phyloP scores from a whole-genome alignment of 2,888 invertebrate genomes.

The Brachyptera risi region DNA sequence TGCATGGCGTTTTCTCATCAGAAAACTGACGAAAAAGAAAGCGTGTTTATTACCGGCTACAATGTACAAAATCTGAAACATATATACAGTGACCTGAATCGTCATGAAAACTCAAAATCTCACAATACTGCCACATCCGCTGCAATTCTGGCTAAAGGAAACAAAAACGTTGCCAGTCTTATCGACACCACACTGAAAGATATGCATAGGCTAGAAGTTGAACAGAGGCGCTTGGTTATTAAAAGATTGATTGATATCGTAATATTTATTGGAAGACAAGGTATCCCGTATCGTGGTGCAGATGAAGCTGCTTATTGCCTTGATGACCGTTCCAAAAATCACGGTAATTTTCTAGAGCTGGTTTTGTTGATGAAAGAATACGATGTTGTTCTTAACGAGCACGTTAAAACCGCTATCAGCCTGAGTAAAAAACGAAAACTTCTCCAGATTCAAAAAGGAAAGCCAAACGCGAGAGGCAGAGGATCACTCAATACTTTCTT shows the following conservation, averaged over 20 bases:
- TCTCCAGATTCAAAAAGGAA: background rate
- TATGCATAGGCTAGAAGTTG: background rate
- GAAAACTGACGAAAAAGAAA: background rate
- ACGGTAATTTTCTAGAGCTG: conserved; percentile 3
- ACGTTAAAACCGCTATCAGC: background rate
- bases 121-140: background rate
- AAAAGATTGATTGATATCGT: background rate
- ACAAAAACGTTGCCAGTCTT: background rate
- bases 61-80: background rate
- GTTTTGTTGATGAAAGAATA: background rate
- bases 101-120: background rate
- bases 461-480: background rate
- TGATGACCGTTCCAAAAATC: background rate
- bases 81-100: background rate
- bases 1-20: background rate
- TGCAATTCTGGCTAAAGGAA: background rate
- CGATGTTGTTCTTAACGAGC: background rate
- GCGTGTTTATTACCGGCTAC: background rate
- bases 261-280: background rate
- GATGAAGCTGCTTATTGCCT: background rate
- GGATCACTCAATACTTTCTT: background rate
- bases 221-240: background rate
- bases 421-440: background rate
- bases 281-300: background rate
- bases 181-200: background rate